Evolutionary conservation across 2,888 invertebrate species (phyloP).

Genomic region (Scelioninae gen. 2): DNA sequence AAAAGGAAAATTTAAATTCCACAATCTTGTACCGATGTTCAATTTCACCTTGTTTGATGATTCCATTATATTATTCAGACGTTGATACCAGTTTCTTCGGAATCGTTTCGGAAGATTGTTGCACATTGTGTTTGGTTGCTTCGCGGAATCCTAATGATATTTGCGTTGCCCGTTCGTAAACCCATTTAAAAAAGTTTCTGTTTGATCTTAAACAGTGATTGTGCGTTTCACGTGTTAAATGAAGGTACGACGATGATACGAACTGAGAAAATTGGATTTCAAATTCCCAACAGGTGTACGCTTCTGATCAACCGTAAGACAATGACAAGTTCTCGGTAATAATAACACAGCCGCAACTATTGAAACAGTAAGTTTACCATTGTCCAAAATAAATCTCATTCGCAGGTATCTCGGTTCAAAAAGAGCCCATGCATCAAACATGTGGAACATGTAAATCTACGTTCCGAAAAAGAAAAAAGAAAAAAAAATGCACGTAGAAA

Average conservation of each 20-base stretch:
- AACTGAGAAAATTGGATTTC: conserved; percentile 33
- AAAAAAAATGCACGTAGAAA: too few relatives aligned
- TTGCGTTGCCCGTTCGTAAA: conserved; percentile 42
- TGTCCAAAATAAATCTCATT: too few relatives aligned
- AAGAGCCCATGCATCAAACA: too few relatives aligned
- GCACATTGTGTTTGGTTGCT: conserved; percentile 48
- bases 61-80: conserved; percentile 53
- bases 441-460: too few relatives aligned
- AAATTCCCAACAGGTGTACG: conserved; percentile 15
- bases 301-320: conserved; percentile 13
- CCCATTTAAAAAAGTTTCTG: conserved; percentile 48
- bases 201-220: conserved; percentile 50
- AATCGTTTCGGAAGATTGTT: conserved; percentile 52
- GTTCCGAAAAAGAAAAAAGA: too few relatives aligned
- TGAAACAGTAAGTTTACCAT: too few relatives aligned
- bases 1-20: conserved; percentile 39
- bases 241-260: conserved; percentile 23
- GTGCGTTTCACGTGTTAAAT: conserved; percentile 35
- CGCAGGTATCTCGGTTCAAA: too few relatives aligned
- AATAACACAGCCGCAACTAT: too few relatives aligned
- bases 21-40: conserved; percentile 43
- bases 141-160: conserved; percentile 45
- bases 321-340: conserved; percentile 4
- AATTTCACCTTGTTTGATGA: conserved; percentile 49
- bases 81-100: conserved; percentile 46